Conservation (phyloP, 1,140 invertebrate species). For the Nasonia giraulti region DNA sequence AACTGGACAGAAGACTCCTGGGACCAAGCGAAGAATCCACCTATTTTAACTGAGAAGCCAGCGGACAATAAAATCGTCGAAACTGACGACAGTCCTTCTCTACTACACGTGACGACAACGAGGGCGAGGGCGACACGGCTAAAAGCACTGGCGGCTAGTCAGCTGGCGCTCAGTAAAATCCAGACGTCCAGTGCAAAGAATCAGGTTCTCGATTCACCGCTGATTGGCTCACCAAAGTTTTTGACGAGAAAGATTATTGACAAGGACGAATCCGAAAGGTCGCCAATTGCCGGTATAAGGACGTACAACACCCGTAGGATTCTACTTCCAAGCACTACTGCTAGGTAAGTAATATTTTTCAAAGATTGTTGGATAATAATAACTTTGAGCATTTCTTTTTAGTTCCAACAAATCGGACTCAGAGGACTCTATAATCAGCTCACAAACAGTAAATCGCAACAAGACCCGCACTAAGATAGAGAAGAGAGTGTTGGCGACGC, state of each 20-base stretch:
- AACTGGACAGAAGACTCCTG: conserved; percentile 67
- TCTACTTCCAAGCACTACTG: conserved; percentile 27
- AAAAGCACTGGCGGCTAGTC: not conserved
- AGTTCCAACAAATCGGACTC: conserved; percentile 64
- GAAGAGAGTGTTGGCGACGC: conserved; percentile 6
- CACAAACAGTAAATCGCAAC: conserved; percentile 53
- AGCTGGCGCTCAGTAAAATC: not conserved
- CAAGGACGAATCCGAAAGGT: conserved; percentile 47
- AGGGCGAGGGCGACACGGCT: not conserved
- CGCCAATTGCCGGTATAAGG: conserved; percentile 57
- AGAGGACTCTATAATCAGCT: conserved; percentile 56
- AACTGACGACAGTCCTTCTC: conserved; percentile 31
- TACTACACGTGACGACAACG: not conserved
- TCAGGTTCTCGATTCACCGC: not conserved
- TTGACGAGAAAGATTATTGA: not conserved
- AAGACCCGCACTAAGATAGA: conserved; percentile 49
- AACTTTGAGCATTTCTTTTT: conserved; percentile 6
- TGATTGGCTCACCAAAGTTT: conserved; percentile 6
- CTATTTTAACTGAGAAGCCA: not conserved
- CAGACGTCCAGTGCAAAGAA: conserved; percentile 2
- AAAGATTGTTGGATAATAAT: not conserved
- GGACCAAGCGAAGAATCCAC: conserved; percentile 54
- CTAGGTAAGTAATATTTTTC: conserved; percentile 17
- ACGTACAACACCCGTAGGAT: conserved; percentile 49
- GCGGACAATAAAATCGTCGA: not conserved